Conservation (phyloP, 1,140 invertebrate species). For the Chionoecetes opilio region DNA sequence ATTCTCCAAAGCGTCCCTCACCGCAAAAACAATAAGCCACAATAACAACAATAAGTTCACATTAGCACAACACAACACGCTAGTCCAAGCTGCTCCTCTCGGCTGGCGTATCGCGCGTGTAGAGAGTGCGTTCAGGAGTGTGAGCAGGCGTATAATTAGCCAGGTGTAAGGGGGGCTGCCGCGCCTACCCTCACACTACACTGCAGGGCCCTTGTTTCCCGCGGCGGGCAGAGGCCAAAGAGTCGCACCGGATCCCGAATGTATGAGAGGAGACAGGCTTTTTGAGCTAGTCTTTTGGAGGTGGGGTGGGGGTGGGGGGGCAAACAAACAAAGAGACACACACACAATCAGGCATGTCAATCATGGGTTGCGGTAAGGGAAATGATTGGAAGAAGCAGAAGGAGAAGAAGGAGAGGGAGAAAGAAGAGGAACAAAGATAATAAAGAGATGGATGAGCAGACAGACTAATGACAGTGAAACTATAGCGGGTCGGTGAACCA, state of each 20-base stretch:
- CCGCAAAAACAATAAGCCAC: neutral
- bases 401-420: no score
- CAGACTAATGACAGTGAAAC: no score
- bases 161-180: neutral
- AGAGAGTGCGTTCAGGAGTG: neutral
- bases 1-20: neutral
- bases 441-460: no score
- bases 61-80: conserved; percentile 28
- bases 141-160: conserved; percentile 19
- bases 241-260: no score
- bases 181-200: neutral
- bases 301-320: neutral
- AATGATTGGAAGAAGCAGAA: no score
- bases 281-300: neutral
- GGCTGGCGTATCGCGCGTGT: neutral
- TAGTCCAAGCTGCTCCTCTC: neutral
- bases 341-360: neutral
- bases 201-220: neutral
- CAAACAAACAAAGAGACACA: neutral
- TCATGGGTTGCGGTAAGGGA: no score
- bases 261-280: neutral
- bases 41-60: conserved; percentile 19
- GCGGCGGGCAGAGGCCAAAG: neutral
- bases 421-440: no score
- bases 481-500: no score